Conservation (phyloP, 2,888 invertebrate genomes). For the Barypeithes pellucidus region DNA sequence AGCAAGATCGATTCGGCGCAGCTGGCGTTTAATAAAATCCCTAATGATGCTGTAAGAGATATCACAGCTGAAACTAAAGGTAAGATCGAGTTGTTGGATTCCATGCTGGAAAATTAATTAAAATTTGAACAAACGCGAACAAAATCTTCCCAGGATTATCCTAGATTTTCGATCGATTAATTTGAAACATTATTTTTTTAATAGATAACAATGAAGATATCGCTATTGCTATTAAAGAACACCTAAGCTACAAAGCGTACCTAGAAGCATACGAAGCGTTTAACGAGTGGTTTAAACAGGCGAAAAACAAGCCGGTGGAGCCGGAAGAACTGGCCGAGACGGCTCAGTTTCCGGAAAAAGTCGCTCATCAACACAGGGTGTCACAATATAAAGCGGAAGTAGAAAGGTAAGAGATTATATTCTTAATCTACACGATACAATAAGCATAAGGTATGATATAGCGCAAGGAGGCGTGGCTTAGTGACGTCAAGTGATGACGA, state of each 20-base stretch:
- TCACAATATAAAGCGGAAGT: constrained; percentile 86
- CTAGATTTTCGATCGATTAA: too few relatives aligned
- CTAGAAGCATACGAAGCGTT: constrained; percentile 91
- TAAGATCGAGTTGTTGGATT: too few relatives aligned
- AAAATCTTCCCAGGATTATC: too few relatives aligned
- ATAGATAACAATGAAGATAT: constrained; percentile 66
- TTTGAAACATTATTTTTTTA: background rate
- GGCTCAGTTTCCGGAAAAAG: constrained; percentile 88
- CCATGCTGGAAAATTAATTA: too few relatives aligned
- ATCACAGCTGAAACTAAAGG: constrained; percentile 67
- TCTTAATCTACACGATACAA: too few relatives aligned
- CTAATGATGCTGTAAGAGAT: constrained; percentile 77
- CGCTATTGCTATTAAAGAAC: constrained; percentile 80
- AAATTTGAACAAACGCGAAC: too few relatives aligned
- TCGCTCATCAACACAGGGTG: constrained; percentile 89
- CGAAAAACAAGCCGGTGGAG: constrained; percentile 83
- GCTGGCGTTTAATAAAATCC: constrained; percentile 82
- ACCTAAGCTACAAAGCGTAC: constrained; percentile 90
- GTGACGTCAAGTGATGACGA: too few relatives aligned
- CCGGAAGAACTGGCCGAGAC: constrained; percentile 75
- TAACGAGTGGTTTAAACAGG: constrained; percentile 91
- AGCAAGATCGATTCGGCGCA: constrained; percentile 89
- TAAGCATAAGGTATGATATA: too few relatives aligned
- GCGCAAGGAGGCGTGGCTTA: too few relatives aligned
- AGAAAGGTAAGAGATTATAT: constrained; percentile 73